A percentile compares a stretch with the other conserved stretches of the same genome.
Evolutionary conservation across 2,797 vertebrate species (phyloP).

Genomic region (Urophycis tenuis): DNA sequence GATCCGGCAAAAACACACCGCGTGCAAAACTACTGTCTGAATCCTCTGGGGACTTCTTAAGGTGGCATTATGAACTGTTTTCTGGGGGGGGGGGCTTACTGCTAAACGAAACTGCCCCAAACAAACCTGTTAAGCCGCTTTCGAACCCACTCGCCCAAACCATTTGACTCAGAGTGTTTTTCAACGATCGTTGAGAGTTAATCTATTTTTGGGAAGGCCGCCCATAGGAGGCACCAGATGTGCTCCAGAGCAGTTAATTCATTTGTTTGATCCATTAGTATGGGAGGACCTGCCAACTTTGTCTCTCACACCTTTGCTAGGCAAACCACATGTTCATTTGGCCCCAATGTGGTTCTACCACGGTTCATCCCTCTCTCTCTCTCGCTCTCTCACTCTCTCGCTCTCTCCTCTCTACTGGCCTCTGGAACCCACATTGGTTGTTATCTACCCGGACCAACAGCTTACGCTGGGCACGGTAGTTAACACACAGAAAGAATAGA

Average conservation of each 20-base stretch:
- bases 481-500: conserved; percentile 25
- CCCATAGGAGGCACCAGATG: conserved; percentile 54
- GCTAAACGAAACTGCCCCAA: not conserved
- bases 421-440: conserved; percentile 38
- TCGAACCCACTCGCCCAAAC: conserved; percentile 19
- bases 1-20: not conserved
- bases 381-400: not conserved
- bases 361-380: conserved; percentile 38
- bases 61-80: not conserved
- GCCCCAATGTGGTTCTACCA: conserved; percentile 40
- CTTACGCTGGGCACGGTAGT: conserved; percentile 46
- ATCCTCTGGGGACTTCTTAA: not conserved
- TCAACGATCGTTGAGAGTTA: conserved; percentile 51
- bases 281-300: conserved; percentile 47
- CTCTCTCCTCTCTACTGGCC: conserved; percentile 35
- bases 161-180: conserved; percentile 48
- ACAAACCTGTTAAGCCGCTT: conserved; percentile 21
- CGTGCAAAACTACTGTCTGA: not conserved
- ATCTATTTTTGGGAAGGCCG: conserved; percentile 57
- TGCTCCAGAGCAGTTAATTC: conserved; percentile 46
- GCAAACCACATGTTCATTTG: conserved; percentile 42
- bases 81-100: not conserved
- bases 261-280: conserved; percentile 53
- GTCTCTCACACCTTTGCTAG: conserved; percentile 46
- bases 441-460: conserved; percentile 61